Evolutionary conservation across 1,140 invertebrate genomes (phyloP).

Genomic region (Cryptotermes secundus): DNA sequence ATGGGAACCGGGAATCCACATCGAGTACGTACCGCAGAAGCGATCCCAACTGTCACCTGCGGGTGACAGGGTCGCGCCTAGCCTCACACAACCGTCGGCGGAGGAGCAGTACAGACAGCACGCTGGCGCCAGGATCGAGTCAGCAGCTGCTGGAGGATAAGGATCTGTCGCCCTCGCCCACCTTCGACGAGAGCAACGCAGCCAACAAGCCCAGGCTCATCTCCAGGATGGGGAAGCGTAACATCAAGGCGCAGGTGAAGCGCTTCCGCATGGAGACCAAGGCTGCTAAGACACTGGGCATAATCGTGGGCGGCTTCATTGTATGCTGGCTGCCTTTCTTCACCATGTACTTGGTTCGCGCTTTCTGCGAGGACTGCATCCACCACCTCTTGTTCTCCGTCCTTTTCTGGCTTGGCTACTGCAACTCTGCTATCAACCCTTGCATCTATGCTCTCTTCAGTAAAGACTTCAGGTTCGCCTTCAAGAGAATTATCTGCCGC

Average conservation of each 20-base stretch:
- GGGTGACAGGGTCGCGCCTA: constrained; percentile 45
- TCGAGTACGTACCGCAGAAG: constrained; percentile 40
- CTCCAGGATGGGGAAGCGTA: constrained; percentile 76
- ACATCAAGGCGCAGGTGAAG: constrained; percentile 84
- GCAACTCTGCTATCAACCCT: constrained; percentile 93
- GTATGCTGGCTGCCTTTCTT: constrained; percentile 95
- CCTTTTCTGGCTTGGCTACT: constrained; percentile 96
- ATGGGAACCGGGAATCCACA: constrained; percentile 41
- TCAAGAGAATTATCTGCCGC: constrained; percentile 86
- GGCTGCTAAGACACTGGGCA: constrained; percentile 89
- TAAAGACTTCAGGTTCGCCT: constrained; percentile 88
- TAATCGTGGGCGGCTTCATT: constrained; percentile 92
- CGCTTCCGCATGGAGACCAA: constrained; percentile 89
- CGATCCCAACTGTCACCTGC: constrained; percentile 45
- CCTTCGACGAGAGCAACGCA: constrained; percentile 53
- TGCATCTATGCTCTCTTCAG: constrained; percentile 90
- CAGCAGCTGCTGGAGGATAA: neutral
- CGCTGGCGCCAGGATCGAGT: neutral
- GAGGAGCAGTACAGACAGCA: constrained; percentile 37
- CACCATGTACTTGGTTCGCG: constrained; percentile 84
- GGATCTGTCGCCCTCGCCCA: constrained; percentile 48
- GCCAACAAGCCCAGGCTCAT: constrained; percentile 65
- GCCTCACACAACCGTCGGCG: constrained; percentile 40
- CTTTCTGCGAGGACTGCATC: constrained; percentile 79
- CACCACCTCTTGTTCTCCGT: constrained; percentile 81